phyloP scores from a whole-genome alignment of 2,888 invertebrate genomes.

The Neelides folsomi region DNA sequence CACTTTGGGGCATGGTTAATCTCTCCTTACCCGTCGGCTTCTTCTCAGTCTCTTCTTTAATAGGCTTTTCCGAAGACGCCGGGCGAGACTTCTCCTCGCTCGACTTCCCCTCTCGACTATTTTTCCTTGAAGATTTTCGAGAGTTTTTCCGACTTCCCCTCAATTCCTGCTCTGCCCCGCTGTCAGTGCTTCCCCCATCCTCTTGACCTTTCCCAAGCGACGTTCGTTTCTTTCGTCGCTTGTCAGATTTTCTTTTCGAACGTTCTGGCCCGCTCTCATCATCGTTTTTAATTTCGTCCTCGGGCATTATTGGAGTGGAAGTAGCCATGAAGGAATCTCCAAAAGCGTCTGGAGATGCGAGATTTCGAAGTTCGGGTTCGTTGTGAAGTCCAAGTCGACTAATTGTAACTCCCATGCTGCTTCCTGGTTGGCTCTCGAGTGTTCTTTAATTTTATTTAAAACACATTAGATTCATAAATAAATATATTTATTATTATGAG shows the following conservation, averaged over 20 bases:
- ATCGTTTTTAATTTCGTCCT: constrained; percentile 22
- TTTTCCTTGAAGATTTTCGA: constrained; percentile 1
- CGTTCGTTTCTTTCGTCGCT: constrained; percentile 14
- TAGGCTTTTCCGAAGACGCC: constrained; percentile 3
- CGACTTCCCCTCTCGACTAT: neutral
- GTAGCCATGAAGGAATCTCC: constrained; percentile 16
- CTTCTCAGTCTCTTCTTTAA: constrained; percentile 1
- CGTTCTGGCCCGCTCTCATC: neutral
- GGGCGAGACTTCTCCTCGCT: neutral
- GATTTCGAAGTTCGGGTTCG: constrained; percentile 16
- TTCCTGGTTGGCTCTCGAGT: constrained; percentile 22
- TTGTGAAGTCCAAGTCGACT: constrained; percentile 20
- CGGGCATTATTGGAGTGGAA: constrained; percentile 22
- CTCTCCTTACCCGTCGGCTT: neutral
- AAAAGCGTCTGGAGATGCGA: constrained; percentile 24
- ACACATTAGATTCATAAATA: too few species aligned
- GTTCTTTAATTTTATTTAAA: constrained; percentile 14
- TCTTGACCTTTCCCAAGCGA: neutral
- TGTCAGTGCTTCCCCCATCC: neutral
- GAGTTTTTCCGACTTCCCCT: constrained; percentile 1
- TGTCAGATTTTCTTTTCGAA: constrained; percentile 14
- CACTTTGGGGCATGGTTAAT: neutral
- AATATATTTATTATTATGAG: too few species aligned
- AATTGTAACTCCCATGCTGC: constrained; percentile 16
- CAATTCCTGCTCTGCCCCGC: neutral